phyloP scores from a whole-genome alignment of 23 tunicate genomes.

The Trididemnum clinides region DNA sequence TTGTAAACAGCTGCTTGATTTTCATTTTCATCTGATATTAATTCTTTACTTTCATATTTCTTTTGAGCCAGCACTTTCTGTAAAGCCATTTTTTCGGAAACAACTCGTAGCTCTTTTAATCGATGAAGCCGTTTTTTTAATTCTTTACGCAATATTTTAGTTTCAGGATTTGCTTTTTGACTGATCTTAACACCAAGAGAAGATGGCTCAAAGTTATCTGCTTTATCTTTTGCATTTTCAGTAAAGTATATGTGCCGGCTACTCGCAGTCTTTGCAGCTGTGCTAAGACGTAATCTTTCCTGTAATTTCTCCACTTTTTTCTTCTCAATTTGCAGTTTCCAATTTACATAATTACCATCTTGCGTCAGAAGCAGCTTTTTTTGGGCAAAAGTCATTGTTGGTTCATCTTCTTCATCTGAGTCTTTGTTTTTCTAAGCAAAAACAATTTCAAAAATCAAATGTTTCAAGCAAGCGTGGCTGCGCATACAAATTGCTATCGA shows the following conservation, averaged over 20 bases:
- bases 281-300: constrained; percentile 6
- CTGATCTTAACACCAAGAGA: too few species aligned
- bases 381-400: constrained; percentile 41
- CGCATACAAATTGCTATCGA: too few species aligned
- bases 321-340: constrained; percentile 61
- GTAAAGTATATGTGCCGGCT: constrained; percentile 43
- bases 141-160: too few species aligned
- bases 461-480: too few species aligned
- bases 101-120: constrained; percentile 36
- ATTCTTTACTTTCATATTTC: neutral
- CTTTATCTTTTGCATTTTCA: constrained; percentile 25
- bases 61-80: constrained; percentile 15
- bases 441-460: too few species aligned
- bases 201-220: too few species aligned
- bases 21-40: constrained; percentile 39
- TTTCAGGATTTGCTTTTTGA: too few species aligned
- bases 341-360: constrained; percentile 55
- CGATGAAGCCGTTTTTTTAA: constrained; percentile 38
- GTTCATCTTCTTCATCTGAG: constrained; percentile 45
- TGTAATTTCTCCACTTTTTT: constrained; percentile 35
- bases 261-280: neutral
- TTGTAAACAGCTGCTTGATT: constrained; percentile 65
- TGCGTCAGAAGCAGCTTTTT: constrained; percentile 42
- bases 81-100: constrained; percentile 46
- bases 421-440: constrained; percentile 29